Evolutionary conservation across 2,797 vertebrate genomes (phyloP).

Genomic region (Macropodus opercularis): DNA sequence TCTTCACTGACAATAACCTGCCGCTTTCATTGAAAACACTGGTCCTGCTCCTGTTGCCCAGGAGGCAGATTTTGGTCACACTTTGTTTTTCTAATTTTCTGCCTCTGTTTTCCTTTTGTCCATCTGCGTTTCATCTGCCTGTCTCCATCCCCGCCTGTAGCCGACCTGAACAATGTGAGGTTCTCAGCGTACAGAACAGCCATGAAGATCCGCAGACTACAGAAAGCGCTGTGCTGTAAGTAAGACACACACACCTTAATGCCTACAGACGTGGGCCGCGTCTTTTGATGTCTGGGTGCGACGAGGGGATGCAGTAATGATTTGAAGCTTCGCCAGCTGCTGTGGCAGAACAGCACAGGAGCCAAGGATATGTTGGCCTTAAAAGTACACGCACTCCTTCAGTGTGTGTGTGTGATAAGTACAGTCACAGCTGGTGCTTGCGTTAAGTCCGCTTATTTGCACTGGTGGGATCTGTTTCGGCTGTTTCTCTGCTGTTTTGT

Average conservation of each 20-base stretch:
- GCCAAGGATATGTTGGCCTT: constrained; percentile 53
- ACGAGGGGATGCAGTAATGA: constrained; percentile 45
- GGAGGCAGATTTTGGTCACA: constrained; percentile 32
- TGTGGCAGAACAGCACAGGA: constrained; percentile 28
- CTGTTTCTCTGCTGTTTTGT: constrained; percentile 28
- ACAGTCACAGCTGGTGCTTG: constrained; percentile 38
- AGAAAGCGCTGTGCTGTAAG: constrained; percentile 96
- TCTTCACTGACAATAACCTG: constrained; percentile 42
- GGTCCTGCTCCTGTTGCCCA: constrained; percentile 30
- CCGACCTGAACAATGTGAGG: constrained; percentile 95
- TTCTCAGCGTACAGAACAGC: constrained; percentile 98
- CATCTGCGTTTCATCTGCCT: constrained; percentile 31
- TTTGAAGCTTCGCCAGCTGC: constrained; percentile 62
- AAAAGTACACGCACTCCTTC: constrained; percentile 23
- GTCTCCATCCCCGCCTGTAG: constrained; percentile 72
- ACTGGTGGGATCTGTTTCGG: constrained; percentile 46
- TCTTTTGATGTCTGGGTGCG: constrained; percentile 54
- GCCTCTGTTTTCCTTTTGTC: constrained; percentile 24
- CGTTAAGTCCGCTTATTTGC: constrained; percentile 47
- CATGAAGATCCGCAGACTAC: constrained; percentile 97
- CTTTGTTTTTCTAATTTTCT: constrained; percentile 42
- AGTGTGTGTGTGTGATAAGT: constrained; percentile 9
- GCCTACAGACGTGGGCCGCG: constrained; percentile 27
- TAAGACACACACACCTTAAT: constrained; percentile 60
- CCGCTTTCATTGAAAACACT: constrained; percentile 23